phyloP scores from a whole-genome alignment of 2,797 vertebrate genomes.

The Merluccius polli region DNA sequence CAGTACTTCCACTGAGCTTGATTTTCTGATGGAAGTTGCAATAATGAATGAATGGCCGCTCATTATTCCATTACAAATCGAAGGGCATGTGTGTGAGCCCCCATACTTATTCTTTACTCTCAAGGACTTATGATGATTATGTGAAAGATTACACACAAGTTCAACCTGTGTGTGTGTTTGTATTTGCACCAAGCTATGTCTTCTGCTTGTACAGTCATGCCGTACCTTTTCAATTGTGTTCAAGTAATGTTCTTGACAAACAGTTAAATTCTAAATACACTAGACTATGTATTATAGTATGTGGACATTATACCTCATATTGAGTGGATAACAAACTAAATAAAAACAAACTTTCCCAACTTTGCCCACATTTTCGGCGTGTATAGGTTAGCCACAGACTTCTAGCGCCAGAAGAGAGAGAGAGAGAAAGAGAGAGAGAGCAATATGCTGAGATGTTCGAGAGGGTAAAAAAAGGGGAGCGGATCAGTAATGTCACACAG shows the following conservation, averaged over 20 bases:
- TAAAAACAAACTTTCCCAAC: background rate
- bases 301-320: too few relatives aligned
- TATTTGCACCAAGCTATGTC: too few relatives aligned
- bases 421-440: background rate
- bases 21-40: background rate
- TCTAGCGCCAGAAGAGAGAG: constrained; percentile 17
- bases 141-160: too few relatives aligned
- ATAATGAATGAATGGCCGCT: background rate
- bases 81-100: background rate
- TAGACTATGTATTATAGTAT: too few relatives aligned
- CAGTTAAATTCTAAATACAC: background rate
- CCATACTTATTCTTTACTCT: background rate
- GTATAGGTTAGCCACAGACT: constrained; percentile 47
- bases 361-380: background rate
- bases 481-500: constrained; percentile 74
- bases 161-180: too few relatives aligned
- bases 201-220: too few relatives aligned
- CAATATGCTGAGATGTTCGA: constrained; percentile 9
- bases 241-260: background rate
- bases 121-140: background rate
- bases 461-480: constrained; percentile 45
- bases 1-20: too few relatives aligned
- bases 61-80: background rate
- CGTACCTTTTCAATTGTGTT: background rate
- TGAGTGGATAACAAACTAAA: too few relatives aligned